These are phyloP conservation scores for Centropus unirufus DNA, from an alignment of 2,113 vertebrate genomes.

Conservation along the genomic window DNA sequence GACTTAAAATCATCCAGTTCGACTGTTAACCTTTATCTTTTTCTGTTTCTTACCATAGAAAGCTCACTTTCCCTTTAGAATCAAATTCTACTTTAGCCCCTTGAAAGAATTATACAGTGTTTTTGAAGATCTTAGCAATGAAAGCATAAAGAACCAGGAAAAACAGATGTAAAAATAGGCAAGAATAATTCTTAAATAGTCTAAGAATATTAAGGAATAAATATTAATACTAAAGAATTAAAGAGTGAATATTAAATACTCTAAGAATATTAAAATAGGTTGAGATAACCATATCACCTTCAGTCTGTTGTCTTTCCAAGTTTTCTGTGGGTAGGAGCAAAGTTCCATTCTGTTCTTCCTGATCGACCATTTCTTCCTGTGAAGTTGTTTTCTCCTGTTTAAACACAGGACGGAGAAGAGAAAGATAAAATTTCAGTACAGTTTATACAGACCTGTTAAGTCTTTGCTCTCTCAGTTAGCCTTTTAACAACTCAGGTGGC, in stretches of 20 bases:
- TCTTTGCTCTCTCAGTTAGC: not conserved
- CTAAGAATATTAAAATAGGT: not conserved
- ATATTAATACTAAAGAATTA: too few relatives aligned
- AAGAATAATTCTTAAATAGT: not conserved
- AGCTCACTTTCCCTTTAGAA: too few relatives aligned
- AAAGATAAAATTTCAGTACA: constrained; percentile 17
- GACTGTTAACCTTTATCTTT: too few relatives aligned
- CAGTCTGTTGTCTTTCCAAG: constrained; percentile 35
- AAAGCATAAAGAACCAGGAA: too few relatives aligned
- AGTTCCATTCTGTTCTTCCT: constrained; percentile 55
- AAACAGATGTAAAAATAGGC: not conserved
- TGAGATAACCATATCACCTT: constrained; percentile 50
- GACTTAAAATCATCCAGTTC: too few relatives aligned
- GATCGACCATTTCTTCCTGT: constrained; percentile 58
- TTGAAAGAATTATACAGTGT: too few relatives aligned
- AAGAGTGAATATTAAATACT: too few relatives aligned
- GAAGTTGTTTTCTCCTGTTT: constrained; percentile 71
- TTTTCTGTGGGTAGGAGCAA: constrained; percentile 8
- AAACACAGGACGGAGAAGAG: not conserved
- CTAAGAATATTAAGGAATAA: not conserved
- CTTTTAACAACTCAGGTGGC: not conserved
- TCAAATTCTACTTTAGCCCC: too few relatives aligned
- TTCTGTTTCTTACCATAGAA: too few relatives aligned
- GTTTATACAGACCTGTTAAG: not conserved
- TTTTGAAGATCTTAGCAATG: too few relatives aligned